Evolutionary conservation across 1,140 invertebrate species (phyloP).

Genomic region (Chironomus tepperi): DNA sequence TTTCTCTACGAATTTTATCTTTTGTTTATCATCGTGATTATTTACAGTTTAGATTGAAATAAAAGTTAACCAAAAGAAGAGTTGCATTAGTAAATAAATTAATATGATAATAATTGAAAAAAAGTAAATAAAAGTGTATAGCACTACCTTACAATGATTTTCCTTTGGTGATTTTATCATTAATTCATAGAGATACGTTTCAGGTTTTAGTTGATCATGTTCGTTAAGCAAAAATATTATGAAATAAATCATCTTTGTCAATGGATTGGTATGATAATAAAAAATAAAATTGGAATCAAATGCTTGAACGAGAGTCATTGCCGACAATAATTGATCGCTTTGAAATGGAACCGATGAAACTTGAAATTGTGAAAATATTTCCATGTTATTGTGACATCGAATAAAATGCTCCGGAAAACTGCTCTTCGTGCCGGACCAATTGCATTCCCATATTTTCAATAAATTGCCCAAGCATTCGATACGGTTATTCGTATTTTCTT

Average conservation of each 20-base stretch:
- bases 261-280: conserved; percentile 18
- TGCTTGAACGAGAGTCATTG: background rate
- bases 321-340: background rate
- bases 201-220: background rate
- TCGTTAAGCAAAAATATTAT: conserved; percentile 8
- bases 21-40: background rate
- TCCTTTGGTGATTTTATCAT: conserved; percentile 18
- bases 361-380: conserved; percentile 23
- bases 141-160: conserved; percentile 10
- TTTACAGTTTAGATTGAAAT: background rate
- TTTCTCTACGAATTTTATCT: conserved; percentile 20
- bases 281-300: conserved; percentile 17
- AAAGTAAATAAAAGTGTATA: background rate
- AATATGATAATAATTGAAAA: too few species aligned
- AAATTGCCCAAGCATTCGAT: conserved; percentile 20
- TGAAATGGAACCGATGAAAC: conserved; percentile 22
- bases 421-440: conserved; percentile 2
- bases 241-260: conserved; percentile 12
- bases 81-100: too few species aligned
- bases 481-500: background rate
- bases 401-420: background rate
- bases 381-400: conserved; percentile 9
- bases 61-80: too few species aligned
- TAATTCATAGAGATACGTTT: background rate
- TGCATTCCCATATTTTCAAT: conserved; percentile 18